phyloP scores from a whole-genome alignment of 2,797 vertebrate genomes.

The Lepus townsendii region DNA sequence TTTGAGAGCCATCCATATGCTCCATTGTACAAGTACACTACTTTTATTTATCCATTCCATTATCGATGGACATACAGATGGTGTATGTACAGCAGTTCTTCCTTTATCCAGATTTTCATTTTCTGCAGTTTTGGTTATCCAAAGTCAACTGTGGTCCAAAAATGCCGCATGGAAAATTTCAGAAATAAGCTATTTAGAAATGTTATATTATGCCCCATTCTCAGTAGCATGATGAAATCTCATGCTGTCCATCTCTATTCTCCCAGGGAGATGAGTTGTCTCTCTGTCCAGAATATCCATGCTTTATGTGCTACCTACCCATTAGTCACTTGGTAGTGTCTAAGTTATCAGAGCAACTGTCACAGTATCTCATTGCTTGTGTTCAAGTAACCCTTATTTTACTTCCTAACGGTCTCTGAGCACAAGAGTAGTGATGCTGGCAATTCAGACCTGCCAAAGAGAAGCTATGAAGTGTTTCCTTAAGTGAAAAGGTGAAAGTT shows the following conservation, averaged over 20 bases:
- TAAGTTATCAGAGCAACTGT: neutral
- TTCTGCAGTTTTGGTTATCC: neutral
- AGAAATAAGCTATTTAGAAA: neutral
- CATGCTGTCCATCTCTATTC: neutral
- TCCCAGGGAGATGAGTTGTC: neutral
- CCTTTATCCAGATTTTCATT: neutral
- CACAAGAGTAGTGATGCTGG: neutral
- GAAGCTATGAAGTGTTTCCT: neutral
- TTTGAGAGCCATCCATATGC: neutral
- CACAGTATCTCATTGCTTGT: neutral
- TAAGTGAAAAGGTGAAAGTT: neutral
- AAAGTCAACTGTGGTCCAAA: neutral
- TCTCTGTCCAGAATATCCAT: neutral
- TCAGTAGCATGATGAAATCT: neutral
- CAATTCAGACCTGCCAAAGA: neutral
- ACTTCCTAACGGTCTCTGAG: neutral
- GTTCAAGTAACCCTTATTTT: neutral
- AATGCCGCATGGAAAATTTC: neutral
- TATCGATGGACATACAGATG: slow-evolving; percentile 28
- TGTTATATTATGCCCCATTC: neutral
- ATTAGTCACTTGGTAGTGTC: neutral
- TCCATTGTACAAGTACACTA: neutral
- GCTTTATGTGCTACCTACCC: neutral
- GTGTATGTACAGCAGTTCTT: neutral
- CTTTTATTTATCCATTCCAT: neutral